Base-by-base conservation (phyloP, 2,113 vertebrate species). In the Dasypus novemcinctus region DNA sequence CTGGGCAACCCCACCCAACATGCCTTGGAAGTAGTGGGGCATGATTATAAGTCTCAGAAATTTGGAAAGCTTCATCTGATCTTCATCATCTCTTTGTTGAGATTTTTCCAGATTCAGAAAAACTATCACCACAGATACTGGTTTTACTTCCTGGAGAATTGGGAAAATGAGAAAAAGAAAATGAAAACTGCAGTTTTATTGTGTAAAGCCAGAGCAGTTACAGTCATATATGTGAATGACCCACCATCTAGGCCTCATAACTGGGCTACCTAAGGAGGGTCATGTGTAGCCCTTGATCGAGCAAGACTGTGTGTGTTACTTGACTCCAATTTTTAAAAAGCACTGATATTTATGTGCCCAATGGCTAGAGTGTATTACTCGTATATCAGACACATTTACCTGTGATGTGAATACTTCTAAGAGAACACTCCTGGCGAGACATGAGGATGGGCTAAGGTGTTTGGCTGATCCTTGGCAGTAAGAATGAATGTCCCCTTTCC, bases 121-220 rank as follows among this genome's bases (percentile, higher is more conserved):
- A 69, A 68, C 17, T 63, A 18, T 88, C 3, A 54, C 23, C 13
- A 54, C 25, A 29, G 61, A 78, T 46, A 72, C 38, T 38, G 0
- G 0, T 54, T 92, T 69, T 49, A 80, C 76, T 31, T 78, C 33
- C 0, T 0, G 29, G 57, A 61, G 80, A 92, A 49, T 5, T 78
- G 78, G 72, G 57, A 89, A 96, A 94, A 79, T 33, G 75, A 87
- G 64, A 83, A 87, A 81, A 87, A 57, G 29, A 91, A 63, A 52
- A 78, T 81, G 61, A 76, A 84, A 90, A 31, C 41, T 61, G 18
- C 31, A 36, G n/a, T 87, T 86, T 59, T 64, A 41, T 46, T 54
- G 27, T 87, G 59, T n/a, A 46, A 27, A 89, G 14, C 14, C 25
- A 52, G n/a, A 72, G 4, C 71, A 25, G 3, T 92, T 41, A 61